phyloP scores from a whole-genome alignment of 37 sponge, comb jelly and placozoan genomes.

The Halisarca cf. caerulea region DNA sequence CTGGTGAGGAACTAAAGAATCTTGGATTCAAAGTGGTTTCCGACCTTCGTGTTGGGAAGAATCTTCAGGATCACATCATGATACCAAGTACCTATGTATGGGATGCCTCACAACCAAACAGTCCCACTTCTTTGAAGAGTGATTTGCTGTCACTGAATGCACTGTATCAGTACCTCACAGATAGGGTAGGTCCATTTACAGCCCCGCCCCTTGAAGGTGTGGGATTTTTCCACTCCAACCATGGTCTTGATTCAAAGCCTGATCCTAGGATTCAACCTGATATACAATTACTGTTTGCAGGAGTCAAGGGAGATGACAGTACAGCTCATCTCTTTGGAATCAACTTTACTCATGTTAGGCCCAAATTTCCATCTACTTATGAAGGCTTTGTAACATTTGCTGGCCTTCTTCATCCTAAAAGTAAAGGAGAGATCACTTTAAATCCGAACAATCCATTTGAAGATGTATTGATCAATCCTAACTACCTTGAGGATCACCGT shows the following conservation, averaged over 20 bases:
- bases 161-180: constrained; percentile 25
- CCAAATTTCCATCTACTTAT: background rate
- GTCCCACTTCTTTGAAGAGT: background rate
- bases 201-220: constrained; percentile 27
- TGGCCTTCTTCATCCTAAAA: constrained; percentile 60
- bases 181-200: constrained; percentile 49
- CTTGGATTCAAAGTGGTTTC: constrained; percentile 16
- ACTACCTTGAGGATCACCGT: constrained; percentile 63
- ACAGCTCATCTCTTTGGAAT: background rate
- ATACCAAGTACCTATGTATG: background rate
- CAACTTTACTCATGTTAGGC: background rate
- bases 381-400: constrained; percentile 19
- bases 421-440: constrained; percentile 55
- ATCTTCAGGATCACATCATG: constrained; percentile 47
- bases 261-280: constrained; percentile 42
- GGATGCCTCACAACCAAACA: background rate
- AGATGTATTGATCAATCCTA: constrained; percentile 71
- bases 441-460: constrained; percentile 33
- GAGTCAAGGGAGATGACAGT: background rate
- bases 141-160: constrained; percentile 18
- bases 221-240: constrained; percentile 39
- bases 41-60: constrained; percentile 49
- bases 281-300: constrained; percentile 39
- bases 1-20: constrained; percentile 23
- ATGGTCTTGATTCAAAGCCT: background rate